Base-by-base conservation (phyloP, 2,797 vertebrate species). In the Cercopithecus diana region DNA sequence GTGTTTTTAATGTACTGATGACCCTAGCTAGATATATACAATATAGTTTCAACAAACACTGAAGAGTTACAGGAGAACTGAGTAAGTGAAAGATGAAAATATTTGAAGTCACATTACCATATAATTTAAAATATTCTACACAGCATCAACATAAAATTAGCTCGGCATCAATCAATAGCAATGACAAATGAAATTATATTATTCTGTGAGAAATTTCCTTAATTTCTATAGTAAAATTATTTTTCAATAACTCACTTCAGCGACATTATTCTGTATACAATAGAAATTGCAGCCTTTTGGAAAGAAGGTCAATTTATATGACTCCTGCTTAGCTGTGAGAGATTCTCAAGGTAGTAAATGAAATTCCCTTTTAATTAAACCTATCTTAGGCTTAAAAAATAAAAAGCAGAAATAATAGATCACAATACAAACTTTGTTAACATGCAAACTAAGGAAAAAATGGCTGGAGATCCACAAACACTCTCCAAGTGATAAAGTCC, bases 351-450 rank as follows among this genome's bases (percentile, higher is more conserved):
- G 36, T 20, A 86, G 30, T 84, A 64, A 57, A 92, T 77, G 26
- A 72, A 95, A 95, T 76, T 96, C 33, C 43, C 24, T 96, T 93
- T 95, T 94, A 95, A 94, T 88, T 95, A 96, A 97, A 88, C n/a
- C 45, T 84, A 82, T 80, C 22, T 45, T 94, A 67, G 50, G 13
- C 64, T 92, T 92, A 90, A 92, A 48, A 95, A 61, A 75, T 28
- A 83, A 83, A 90, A 88, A 91, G 19, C 10, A 83, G 17, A 84
- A 87, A 82, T 13, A 76, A 83, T 64, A 76, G 92, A 79, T 86
- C 36, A 90, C 28, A 61, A 13, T 50, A 61, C 5, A 70, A 89
- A 19, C 19, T 88, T 57, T 88, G 70, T 72, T 80, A 79, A 75
- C 61, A 67, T 1, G 19, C 5, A 30, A 89, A 79, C n/a, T 55